A percentile compares a stretch with the other conserved stretches of the same genome.
Conservation (phyloP, 1,140 invertebrate species). For the Macrobrachium nipponense region DNA sequence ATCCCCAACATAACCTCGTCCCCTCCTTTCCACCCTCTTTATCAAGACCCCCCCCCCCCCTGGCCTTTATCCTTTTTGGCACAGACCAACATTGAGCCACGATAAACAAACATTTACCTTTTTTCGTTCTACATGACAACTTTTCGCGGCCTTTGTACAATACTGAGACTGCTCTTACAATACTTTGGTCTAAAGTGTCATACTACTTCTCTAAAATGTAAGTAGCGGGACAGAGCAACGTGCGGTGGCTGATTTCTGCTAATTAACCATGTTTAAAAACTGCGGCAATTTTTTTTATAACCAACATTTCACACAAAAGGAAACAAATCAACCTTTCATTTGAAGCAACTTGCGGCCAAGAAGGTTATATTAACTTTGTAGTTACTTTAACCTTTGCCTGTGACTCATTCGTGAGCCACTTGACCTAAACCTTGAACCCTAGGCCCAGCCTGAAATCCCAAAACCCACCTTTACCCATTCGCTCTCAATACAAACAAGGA, state of each 20-base stretch:
- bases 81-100: not conserved
- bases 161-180: too few relatives aligned
- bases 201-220: too few relatives aligned
- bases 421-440: conserved; percentile 45
- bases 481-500: not conserved
- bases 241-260: too few relatives aligned
- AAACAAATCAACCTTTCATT: too few relatives aligned
- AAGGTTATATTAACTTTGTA: not conserved
- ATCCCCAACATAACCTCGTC: conserved; percentile 5
- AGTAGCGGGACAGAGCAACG: too few relatives aligned
- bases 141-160: too few relatives aligned
- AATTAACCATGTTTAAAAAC: too few relatives aligned
- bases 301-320: too few relatives aligned
- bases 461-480: conserved; percentile 15
- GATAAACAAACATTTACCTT: not conserved
- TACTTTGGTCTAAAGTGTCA: too few relatives aligned
- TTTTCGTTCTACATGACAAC: not conserved
- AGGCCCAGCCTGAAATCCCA: conserved; percentile 33
- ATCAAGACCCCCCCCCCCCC: not conserved
- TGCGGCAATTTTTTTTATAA: too few relatives aligned
- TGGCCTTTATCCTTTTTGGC: not conserved
- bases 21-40: not conserved
- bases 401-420: conserved; percentile 47
- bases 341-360: too few relatives aligned
- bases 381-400: not conserved